These are phyloP conservation scores for Argyrosomus regius DNA, from an alignment of 2,797 vertebrate species.

Conservation along the genomic window DNA sequence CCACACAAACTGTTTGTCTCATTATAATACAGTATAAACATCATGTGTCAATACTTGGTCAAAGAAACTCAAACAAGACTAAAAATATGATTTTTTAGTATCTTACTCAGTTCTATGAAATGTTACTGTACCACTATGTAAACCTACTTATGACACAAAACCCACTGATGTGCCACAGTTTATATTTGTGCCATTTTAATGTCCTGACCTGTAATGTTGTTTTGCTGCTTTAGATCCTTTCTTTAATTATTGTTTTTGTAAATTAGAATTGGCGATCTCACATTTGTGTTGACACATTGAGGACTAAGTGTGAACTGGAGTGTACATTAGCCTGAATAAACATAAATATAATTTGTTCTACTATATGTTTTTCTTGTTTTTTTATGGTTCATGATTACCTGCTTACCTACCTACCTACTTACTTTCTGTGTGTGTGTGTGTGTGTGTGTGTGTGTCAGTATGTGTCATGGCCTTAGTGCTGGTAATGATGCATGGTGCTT, in stretches of 20 bases:
- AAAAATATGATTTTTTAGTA: background rate
- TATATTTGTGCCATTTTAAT: slow-evolving; percentile 47
- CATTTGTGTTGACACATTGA: slow-evolving; percentile 37
- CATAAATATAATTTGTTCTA: slow-evolving; percentile 58
- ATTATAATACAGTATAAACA: background rate
- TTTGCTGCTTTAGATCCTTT: slow-evolving; percentile 45
- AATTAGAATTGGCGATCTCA: slow-evolving; percentile 31
- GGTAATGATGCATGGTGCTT: slow-evolving; percentile 2
- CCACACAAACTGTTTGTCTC: slow-evolving; percentile 2
- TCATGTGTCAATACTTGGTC: background rate
- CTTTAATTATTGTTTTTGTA: slow-evolving; percentile 49
- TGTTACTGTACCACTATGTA: background rate
- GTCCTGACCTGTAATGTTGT: slow-evolving; percentile 17
- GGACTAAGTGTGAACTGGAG: slow-evolving; percentile 17
- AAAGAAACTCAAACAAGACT: slow-evolving; percentile 11
- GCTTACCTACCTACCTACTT: no score
- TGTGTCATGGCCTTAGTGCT: slow-evolving; percentile 3
- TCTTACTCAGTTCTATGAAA: background rate
- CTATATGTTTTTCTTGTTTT: background rate
- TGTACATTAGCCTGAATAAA: slow-evolving; percentile 66
- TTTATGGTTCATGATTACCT: background rate
- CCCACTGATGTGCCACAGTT: slow-evolving; percentile 34
- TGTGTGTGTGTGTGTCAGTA: slow-evolving; percentile 2
- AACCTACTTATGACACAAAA: slow-evolving; percentile 20
- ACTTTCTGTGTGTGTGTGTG: background rate